These are phyloP conservation scores for Mormyrus hasselquistii DNA, from an alignment of 2,797 vertebrate genomes.

Conservation along the genomic window DNA sequence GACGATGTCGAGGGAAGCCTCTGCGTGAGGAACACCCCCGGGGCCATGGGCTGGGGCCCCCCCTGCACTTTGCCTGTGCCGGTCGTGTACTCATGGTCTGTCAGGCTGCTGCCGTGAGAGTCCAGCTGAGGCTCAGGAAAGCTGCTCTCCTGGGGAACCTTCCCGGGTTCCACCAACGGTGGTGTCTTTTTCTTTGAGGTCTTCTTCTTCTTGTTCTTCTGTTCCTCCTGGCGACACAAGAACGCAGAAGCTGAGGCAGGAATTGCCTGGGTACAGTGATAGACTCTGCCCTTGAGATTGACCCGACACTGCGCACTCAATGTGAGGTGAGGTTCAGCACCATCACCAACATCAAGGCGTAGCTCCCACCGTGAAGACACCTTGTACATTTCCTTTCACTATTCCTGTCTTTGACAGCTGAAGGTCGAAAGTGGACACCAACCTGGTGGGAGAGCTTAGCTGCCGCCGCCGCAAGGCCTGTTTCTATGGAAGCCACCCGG, in stretches of 20 bases:
- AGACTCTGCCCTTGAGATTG: not conserved
- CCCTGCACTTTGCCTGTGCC: conserved; percentile 69
- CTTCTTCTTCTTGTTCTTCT: conserved; percentile 93
- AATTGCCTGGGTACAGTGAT: not conserved
- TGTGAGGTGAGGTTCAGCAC: not conserved
- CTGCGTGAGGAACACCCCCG: conserved; percentile 89
- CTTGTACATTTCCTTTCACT: not conserved
- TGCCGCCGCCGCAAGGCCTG: conserved; percentile 84
- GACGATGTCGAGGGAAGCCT: conserved; percentile 81
- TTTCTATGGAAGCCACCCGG: conserved; percentile 91
- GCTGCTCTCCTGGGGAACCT: conserved; percentile 80
- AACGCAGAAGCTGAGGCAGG: not conserved
- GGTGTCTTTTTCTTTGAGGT: conserved; percentile 81
- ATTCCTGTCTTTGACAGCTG: not conserved
- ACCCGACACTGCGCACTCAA: not conserved
- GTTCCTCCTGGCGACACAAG: conserved; percentile 78
- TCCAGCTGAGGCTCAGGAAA: conserved; percentile 81
- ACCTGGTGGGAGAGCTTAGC: conserved; percentile 97
- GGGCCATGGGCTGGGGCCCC: conserved; percentile 85
- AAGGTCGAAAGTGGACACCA: conserved; percentile 22
- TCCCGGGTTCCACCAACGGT: conserved; percentile 64
- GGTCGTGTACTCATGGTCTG: conserved; percentile 82
- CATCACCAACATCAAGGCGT: not conserved
- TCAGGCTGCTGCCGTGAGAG: conserved; percentile 77
- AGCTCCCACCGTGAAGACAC: not conserved